Evolutionary conservation across 2,888 invertebrate species (phyloP).

Genomic region (Escarpia spicata): DNA sequence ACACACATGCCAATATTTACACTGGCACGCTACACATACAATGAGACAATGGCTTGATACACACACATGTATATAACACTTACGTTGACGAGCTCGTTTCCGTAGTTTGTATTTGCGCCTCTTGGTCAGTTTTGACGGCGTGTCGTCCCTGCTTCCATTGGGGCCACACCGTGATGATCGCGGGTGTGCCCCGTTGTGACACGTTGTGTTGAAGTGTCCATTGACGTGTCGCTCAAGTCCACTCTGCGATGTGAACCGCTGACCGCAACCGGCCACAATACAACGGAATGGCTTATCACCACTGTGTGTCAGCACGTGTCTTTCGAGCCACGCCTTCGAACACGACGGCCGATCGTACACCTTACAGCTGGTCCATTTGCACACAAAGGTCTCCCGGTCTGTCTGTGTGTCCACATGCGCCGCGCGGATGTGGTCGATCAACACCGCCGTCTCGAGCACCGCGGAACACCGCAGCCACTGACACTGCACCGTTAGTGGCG

Average conservation of each 20-base stretch:
- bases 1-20: too few relatives aligned
- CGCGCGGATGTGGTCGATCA: slow-evolving; percentile 58
- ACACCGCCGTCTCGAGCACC: slow-evolving; percentile 47
- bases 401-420: slow-evolving; percentile 70
- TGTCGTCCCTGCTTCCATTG: slow-evolving; percentile 76
- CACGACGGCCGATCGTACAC: slow-evolving; percentile 92
- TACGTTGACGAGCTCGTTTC: neutral
- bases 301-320: slow-evolving; percentile 90
- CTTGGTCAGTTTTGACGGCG: slow-evolving; percentile 83
- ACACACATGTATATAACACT: neutral
- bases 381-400: slow-evolving; percentile 66
- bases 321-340: slow-evolving; percentile 90
- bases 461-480: slow-evolving; percentile 61
- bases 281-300: slow-evolving; percentile 95
- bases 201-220: slow-evolving; percentile 79
- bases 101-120: slow-evolving; percentile 65
- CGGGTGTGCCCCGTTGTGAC: slow-evolving; percentile 54
- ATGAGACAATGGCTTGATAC: too few relatives aligned
- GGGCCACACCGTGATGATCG: neutral
- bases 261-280: slow-evolving; percentile 91
- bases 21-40: too few relatives aligned
- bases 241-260: slow-evolving; percentile 67
- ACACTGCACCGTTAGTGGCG: slow-evolving; percentile 45
- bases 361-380: slow-evolving; percentile 93
- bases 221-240: slow-evolving; percentile 92